A percentile compares a stretch with the other conserved stretches of the same genome.
These are phyloP conservation scores for Willowsia nigromaculata DNA, from an alignment of 2,888 invertebrate genomes.

Conservation along the genomic window DNA sequence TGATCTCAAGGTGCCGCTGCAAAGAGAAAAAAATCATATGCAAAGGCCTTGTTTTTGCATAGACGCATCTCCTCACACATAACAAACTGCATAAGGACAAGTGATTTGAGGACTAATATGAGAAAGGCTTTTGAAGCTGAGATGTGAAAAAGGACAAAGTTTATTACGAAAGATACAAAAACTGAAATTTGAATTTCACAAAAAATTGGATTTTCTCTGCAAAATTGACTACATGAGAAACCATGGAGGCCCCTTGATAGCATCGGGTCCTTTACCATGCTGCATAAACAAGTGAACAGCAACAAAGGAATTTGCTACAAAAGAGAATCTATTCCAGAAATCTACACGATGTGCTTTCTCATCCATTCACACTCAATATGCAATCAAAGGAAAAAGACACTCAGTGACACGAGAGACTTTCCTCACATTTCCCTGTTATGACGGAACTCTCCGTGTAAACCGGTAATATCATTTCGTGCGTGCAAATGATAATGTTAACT, in stretches of 20 bases:
- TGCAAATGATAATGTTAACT: neutral
- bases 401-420: neutral
- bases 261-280: constrained; percentile 4
- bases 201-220: neutral
- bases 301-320: neutral
- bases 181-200: neutral
- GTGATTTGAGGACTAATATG: neutral
- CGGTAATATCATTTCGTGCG: neutral
- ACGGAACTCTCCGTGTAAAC: neutral
- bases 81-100: neutral
- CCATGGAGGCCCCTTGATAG: constrained; percentile 55
- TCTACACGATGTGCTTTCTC: constrained; percentile 15
- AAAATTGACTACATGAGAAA: constrained; percentile 23
- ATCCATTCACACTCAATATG: neutral
- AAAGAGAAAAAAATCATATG: constrained; percentile 61
- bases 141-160: neutral
- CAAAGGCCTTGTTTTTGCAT: constrained; percentile 67
- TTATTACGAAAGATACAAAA: neutral
- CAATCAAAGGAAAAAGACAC: constrained; percentile 7
- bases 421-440: neutral
- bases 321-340: neutral
- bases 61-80: neutral
- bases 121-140: neutral
- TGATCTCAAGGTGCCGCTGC: neutral
- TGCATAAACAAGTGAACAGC: neutral